Base-by-base conservation (phyloP, 2,113 vertebrate species). In the Microtus richardsoni region DNA sequence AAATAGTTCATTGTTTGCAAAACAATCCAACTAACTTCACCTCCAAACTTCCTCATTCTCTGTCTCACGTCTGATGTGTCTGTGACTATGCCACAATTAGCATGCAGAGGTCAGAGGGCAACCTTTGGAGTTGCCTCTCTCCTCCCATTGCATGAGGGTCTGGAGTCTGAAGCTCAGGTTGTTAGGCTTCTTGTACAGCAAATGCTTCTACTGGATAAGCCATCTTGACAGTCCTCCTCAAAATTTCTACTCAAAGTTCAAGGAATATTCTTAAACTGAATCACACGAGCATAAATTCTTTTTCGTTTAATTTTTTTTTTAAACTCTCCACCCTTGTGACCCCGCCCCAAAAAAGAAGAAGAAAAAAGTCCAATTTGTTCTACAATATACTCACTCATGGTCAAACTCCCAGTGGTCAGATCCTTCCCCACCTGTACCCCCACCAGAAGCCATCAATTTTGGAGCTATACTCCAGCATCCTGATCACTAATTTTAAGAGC, bases 1-100 rank as follows among this genome's bases (percentile, higher is more conserved):
- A 54, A 80, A 80, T 62, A 83, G 41, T 87, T 92, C 83, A 88
- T 28, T 82, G 73, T 66, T 86, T 28, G 19, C 26, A 96, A 93
- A n/a, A 87, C 36, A 39, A 88, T 19, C 12, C 80, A 79, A 33
- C 41, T 93, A 93, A 83, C 16, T 58, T 75, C 74, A 85, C 58
- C 36, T 78, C 33, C 66, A 62, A 85, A 93, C 28, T 28, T 36
- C 52, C 49, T 54, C 4, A 2, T 54, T 33, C 54, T 58, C 54
- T 58, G 54, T 21, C 17, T 58, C 54, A 58, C 44, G 21, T 80
- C 10, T 58, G 33, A 24, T 80, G 49, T 80, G 10, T n/a, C 36
- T 58, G 78, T 54, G 33, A 58, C 19, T 58, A 54, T 54, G 77
- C 49, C 49, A 79, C 33, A n/a, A 13, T 54, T 33, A 54, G 24